A percentile compares a stretch with the other conserved stretches of the same genome.
phyloP scores from a whole-genome alignment of 2,888 invertebrate genomes.

The Tetramorium bicarinatum region DNA sequence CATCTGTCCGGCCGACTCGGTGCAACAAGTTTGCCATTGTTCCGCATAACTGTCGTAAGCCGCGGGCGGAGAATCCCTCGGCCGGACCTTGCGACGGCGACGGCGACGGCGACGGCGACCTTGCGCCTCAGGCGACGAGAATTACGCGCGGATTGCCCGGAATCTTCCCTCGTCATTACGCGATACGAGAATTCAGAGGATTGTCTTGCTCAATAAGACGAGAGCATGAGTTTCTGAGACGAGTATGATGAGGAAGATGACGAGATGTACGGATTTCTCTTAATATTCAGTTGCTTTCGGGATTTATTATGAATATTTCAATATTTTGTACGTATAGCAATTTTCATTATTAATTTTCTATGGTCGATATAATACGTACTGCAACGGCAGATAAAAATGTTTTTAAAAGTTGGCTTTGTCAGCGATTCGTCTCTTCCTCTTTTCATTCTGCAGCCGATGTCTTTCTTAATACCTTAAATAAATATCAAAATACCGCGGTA shows the following conservation, averaged over 20 bases:
- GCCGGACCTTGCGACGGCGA: neutral
- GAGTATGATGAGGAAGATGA: neutral
- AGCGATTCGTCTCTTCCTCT: neutral
- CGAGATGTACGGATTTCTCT: neutral
- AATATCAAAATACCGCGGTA: conserved; percentile 9
- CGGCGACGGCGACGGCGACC: too few relatives aligned
- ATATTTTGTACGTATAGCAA: neutral
- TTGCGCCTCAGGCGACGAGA: conserved; percentile 10
- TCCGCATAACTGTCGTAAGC: conserved; percentile 62
- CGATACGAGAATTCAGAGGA: neutral
- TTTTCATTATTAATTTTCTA: neutral
- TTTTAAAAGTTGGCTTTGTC: neutral
- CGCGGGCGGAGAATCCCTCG: conserved; percentile 68
- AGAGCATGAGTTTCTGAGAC: too few relatives aligned
- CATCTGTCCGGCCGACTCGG: conserved; percentile 43
- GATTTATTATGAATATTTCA: neutral
- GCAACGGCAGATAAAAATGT: neutral
- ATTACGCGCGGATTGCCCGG: neutral
- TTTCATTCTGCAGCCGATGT: neutral
- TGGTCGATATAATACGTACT: neutral
- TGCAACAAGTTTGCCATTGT: conserved; percentile 84
- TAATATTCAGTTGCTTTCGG: neutral
- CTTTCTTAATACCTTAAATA: neutral
- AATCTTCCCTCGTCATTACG: neutral
- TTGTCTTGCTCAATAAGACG: neutral